Base-by-base conservation (phyloP, 2,797 vertebrate species). In the Dallia pectoralis region DNA sequence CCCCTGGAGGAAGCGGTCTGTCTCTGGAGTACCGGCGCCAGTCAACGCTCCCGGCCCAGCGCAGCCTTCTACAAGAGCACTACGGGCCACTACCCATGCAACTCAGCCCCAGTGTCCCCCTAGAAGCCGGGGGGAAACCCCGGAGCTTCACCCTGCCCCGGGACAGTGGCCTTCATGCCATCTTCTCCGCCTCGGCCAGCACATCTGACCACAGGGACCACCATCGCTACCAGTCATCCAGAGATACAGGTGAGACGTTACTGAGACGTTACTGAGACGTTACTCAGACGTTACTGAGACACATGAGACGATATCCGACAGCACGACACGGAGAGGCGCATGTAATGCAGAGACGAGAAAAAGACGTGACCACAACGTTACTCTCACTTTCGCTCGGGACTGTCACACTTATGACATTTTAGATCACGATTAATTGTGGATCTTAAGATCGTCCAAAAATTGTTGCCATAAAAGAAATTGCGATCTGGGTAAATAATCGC, bases 101-200 rank as follows among this genome's bases (percentile, higher is more conserved):
- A 47, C 81, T 88, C 73, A 95, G 95, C 88, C 77, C 85, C 81
- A 89, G 86, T 32, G 74, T 87, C 3, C 87, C 84, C 44, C 88
- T 87, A 22, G 91, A 91, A 4, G 73, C 61, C 0, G 90, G 92
- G 68, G 95, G 95, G 48, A 99, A 99, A 84, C 97, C 95, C 72
- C 95, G 97, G 75, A 99, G 97, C 87, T 99, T 98, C 86, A 99
- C 97, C 2, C 93, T 99, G 81, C 97, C 97, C 70, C 93, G 97
- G 77, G 97, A 99, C 78, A 96, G 96, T 1, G 97, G 96, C 44
- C 97, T 99, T 7, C 96, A 98, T 72, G 96, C 96, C 76, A 96
- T 97, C 86, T 93, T 97, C 84, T 93, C 94, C 1, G 93, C 96
- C 25, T 91, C 93, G 0, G 88, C 95, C 0, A 91, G 92, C 49